A percentile compares a stretch with the other conserved stretches of the same genome.
These are phyloP conservation scores for Drosophila oshimai DNA, from an alignment of 1,140 invertebrate genomes.

Conservation along the genomic window DNA sequence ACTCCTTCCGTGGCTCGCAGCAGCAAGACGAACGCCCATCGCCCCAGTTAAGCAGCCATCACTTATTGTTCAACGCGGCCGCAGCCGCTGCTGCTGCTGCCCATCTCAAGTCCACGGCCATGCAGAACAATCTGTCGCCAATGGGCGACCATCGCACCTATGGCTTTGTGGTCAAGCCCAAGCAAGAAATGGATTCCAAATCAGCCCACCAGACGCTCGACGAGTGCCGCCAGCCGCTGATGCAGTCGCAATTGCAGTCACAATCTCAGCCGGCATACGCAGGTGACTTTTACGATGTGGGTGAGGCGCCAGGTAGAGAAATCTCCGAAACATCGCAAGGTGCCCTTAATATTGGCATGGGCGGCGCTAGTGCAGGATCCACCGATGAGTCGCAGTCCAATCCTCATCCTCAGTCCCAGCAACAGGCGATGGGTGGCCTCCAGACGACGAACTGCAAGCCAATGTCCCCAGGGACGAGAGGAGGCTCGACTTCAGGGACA, in stretches of 20 bases:
- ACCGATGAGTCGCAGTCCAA: slow-evolving; percentile 21
- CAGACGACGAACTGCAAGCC: slow-evolving; percentile 17
- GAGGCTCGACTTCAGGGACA: slow-evolving; percentile 4
- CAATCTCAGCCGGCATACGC: slow-evolving; percentile 11
- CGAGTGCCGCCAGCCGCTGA: slow-evolving; percentile 19
- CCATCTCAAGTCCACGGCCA: slow-evolving; percentile 67
- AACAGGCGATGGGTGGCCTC: background rate
- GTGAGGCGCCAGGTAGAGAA: background rate
- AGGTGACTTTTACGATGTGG: slow-evolving; percentile 11
- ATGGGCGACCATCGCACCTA: slow-evolving; percentile 1
- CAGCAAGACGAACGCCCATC: slow-evolving; percentile 15
- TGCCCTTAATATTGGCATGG: background rate
- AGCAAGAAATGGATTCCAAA: slow-evolving; percentile 43
- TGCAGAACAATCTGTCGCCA: slow-evolving; percentile 29
- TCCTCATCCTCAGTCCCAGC: slow-evolving; percentile 3
- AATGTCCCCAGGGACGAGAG: slow-evolving; percentile 29
- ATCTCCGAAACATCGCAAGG: background rate
- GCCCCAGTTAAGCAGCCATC: slow-evolving; percentile 62
- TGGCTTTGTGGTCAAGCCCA: slow-evolving; percentile 28
- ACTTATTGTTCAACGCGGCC: slow-evolving; percentile 71
- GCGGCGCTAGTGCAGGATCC: background rate
- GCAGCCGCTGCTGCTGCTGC: slow-evolving; percentile 73
- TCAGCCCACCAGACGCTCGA: slow-evolving; percentile 17
- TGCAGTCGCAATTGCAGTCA: background rate
- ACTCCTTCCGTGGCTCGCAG: slow-evolving; percentile 29